A percentile compares a stretch with the other conserved stretches of the same genome.
Evolutionary conservation across 1,140 invertebrate species (phyloP).

Genomic region (Drosophila pachea): DNA sequence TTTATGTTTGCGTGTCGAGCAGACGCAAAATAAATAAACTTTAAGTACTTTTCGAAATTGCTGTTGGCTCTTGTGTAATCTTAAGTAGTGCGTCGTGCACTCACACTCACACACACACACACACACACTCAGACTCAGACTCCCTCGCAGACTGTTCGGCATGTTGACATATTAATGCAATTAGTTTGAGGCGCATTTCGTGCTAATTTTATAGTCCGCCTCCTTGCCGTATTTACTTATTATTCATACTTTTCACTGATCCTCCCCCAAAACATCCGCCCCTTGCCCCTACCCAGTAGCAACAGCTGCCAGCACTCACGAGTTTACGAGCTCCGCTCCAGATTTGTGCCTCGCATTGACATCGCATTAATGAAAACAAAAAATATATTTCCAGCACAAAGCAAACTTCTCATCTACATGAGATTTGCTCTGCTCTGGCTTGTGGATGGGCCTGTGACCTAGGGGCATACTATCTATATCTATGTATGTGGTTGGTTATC

Average conservation of each 20-base stretch:
- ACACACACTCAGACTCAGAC: constrained; percentile 1
- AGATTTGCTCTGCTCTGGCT: background rate
- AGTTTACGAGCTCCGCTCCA: constrained; percentile 38
- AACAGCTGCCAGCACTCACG: constrained; percentile 31
- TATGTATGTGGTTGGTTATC: too few relatives aligned
- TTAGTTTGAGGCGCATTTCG: constrained; percentile 60
- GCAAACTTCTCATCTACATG: background rate
- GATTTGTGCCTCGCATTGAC: constrained; percentile 22
- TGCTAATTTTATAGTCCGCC: constrained; percentile 67
- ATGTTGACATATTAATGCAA: constrained; percentile 78
- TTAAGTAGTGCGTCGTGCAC: constrained; percentile 72
- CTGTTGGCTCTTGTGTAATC: constrained; percentile 69
- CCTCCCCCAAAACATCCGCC: background rate
- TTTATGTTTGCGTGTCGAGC: constrained; percentile 75
- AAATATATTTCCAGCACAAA: constrained; percentile 4
- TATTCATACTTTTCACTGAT: constrained; percentile 32
- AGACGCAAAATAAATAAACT: constrained; percentile 75
- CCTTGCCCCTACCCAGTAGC: background rate
- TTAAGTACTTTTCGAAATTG: constrained; percentile 76
- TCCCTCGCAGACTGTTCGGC: constrained; percentile 32
- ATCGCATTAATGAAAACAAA: constrained; percentile 27
- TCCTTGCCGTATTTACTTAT: constrained; percentile 37
- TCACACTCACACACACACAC: constrained; percentile 34
- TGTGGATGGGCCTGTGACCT: background rate
- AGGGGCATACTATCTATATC: too few relatives aligned